phyloP scores from a whole-genome alignment of 2,888 invertebrate species.

The Euspilapteryx auroguttella region DNA sequence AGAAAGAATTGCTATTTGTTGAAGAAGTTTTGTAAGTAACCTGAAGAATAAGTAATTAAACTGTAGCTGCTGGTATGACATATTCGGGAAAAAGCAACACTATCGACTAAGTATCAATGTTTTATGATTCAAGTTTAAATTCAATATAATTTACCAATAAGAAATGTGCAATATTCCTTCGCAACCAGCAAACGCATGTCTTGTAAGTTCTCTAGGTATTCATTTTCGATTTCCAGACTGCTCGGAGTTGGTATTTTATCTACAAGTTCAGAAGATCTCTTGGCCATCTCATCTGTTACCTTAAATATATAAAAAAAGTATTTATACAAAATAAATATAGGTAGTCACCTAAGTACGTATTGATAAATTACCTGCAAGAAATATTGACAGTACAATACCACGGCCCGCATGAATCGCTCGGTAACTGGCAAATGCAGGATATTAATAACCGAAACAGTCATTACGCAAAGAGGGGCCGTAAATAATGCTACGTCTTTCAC shows the following conservation, averaged over 20 bases:
- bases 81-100: too few species aligned
- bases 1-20: too few species aligned
- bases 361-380: slow-evolving; percentile 64
- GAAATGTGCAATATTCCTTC: slow-evolving; percentile 62
- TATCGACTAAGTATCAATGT: neutral
- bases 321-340: too few species aligned
- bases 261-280: slow-evolving; percentile 47
- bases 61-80: too few species aligned
- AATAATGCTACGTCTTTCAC: slow-evolving; percentile 61
- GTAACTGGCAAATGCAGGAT: slow-evolving; percentile 61
- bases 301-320: too few species aligned
- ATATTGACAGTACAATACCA: slow-evolving; percentile 65
- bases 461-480: slow-evolving; percentile 48
- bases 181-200: slow-evolving; percentile 62
- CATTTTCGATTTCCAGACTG: slow-evolving; percentile 42
- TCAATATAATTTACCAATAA: slow-evolving; percentile 46
- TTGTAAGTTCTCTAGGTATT: slow-evolving; percentile 54
- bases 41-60: too few species aligned
- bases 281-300: slow-evolving; percentile 59
- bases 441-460: slow-evolving; percentile 61
- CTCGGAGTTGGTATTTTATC: slow-evolving; percentile 55
- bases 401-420: slow-evolving; percentile 65
- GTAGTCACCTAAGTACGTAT: too few species aligned
- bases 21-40: too few species aligned
- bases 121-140: slow-evolving; percentile 5